These are phyloP conservation scores for Chaenogobius annularis DNA, from an alignment of 2,113 vertebrate species.

Conservation along the genomic window DNA sequence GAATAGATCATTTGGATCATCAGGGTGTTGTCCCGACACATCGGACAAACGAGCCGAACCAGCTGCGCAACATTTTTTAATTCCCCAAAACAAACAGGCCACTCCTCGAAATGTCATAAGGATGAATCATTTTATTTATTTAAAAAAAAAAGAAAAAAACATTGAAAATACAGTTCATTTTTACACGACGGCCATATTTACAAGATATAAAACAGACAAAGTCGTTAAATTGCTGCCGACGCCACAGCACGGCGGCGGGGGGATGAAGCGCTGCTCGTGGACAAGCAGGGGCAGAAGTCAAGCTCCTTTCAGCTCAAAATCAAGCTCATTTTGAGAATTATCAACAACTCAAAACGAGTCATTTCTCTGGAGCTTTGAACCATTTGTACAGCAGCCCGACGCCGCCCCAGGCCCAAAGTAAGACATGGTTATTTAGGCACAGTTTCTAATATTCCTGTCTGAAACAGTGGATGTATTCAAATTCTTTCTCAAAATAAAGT, in stretches of 20 bases:
- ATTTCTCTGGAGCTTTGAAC: not conserved
- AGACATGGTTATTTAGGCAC: conserved; percentile 6
- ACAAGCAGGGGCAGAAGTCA: conserved; percentile 39
- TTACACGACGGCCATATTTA: conserved; percentile 71
- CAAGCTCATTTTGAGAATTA: not conserved
- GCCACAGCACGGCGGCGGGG: conserved; percentile 10
- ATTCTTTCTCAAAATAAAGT: not conserved
- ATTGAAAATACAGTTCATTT: conserved; percentile 64
- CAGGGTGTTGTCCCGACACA: not conserved
- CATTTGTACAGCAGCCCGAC: not conserved
- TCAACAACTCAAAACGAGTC: not conserved
- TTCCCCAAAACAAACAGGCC: not conserved
- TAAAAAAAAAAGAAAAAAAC: conserved; percentile 35
- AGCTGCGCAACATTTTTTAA: not conserved
- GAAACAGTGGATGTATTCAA: not conserved
- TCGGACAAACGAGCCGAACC: not conserved
- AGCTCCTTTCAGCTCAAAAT: not conserved
- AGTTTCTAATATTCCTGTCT: not conserved
- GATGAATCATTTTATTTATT: conserved; percentile 51
- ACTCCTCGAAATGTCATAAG: not conserved
- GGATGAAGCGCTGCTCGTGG: conserved; percentile 1
- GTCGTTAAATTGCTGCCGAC: conserved; percentile 22
- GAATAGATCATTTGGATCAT: too few species aligned
- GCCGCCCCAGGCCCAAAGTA: not conserved
- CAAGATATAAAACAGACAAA: conserved; percentile 65